Percentiles rank a stretch among this genome's conserved stretches.
Evolutionary conservation across 1,140 invertebrate genomes (phyloP).

Genomic region (Heliconius himera): DNA sequence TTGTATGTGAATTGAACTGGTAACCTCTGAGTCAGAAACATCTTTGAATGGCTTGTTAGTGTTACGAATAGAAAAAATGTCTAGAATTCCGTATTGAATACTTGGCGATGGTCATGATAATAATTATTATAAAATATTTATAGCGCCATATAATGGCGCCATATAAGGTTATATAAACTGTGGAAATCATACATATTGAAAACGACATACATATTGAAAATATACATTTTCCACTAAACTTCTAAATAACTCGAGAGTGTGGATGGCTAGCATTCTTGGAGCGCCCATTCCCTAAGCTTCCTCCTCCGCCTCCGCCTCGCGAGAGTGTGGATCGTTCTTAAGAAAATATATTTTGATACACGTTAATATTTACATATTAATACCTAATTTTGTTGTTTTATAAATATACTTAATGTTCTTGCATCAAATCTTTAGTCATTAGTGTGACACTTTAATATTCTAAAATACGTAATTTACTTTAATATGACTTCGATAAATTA

Average conservation of each 20-base stretch:
- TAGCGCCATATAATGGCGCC: neutral
- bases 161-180: neutral
- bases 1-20: too few species aligned
- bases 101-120: neutral
- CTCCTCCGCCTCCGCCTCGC: too few species aligned
- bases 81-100: neutral
- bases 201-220: neutral
- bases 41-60: too few species aligned
- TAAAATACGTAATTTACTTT: conserved; percentile 14
- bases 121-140: neutral
- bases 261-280: too few species aligned
- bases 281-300: too few species aligned
- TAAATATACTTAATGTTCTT: conserved; percentile 9
- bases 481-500: conserved; percentile 15
- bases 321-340: too few species aligned
- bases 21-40: neutral
- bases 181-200: neutral
- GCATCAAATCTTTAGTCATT: neutral
- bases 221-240: too few species aligned
- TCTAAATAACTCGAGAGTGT: too few species aligned
- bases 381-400: neutral
- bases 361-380: neutral
- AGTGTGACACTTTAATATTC: conserved; percentile 15
- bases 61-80: neutral
- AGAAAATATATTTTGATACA: neutral